A percentile compares a stretch with the other conserved stretches of the same genome.
phyloP scores from a whole-genome alignment of 2,113 vertebrate genomes.

The Rhinolophus sinicus region DNA sequence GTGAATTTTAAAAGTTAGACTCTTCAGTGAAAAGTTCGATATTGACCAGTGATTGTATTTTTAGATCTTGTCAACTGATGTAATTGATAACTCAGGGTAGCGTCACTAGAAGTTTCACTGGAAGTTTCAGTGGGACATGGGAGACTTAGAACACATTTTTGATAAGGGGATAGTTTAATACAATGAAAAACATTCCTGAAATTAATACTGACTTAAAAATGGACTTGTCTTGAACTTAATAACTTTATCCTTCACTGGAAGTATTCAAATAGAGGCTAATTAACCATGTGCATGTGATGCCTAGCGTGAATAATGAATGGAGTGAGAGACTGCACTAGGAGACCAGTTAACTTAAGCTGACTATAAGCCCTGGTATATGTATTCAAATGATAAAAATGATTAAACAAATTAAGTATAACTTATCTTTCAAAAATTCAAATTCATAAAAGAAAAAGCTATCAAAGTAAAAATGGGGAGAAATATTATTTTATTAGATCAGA shows the following conservation, averaged over 20 bases:
- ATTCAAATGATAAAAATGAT: slow-evolving; percentile 10
- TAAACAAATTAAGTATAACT: not conserved
- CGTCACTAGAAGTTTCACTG: not conserved
- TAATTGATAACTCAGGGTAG: not conserved
- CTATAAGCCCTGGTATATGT: not conserved
- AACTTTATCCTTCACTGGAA: not conserved
- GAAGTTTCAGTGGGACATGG: not conserved
- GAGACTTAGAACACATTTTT: slow-evolving; percentile 34
- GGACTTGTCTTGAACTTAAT: not conserved
- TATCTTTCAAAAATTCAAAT: not conserved
- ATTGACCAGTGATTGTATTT: slow-evolving; percentile 9
- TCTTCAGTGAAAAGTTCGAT: slow-evolving; percentile 4
- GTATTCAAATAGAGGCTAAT: not conserved
- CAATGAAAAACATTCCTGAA: not conserved
- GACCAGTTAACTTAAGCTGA: not conserved
- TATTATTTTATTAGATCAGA: slow-evolving; percentile 42
- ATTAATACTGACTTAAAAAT: slow-evolving; percentile 11
- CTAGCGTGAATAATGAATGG: not conserved
- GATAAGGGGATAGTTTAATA: not conserved
- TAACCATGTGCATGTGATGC: not conserved
- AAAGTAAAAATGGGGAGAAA: slow-evolving; percentile 10
- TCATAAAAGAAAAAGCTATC: not conserved
- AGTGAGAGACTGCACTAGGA: not conserved
- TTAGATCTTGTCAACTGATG: not conserved
- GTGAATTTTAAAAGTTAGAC: not conserved